Base-by-base conservation (phyloP, 2,888 invertebrate species). In the Hydrotaea diabolus region DNA sequence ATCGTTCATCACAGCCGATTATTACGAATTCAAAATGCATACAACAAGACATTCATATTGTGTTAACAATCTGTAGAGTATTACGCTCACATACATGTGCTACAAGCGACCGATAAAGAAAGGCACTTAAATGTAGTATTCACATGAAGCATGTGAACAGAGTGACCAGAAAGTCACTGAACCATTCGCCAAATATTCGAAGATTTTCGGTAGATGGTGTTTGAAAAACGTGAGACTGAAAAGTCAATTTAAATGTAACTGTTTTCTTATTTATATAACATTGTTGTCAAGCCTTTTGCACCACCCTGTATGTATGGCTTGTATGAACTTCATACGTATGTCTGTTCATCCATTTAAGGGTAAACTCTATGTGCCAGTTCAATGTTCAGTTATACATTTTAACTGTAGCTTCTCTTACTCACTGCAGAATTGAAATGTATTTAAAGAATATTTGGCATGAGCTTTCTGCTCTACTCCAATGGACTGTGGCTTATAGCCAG, bases 1-100 rank as follows among this genome's bases (percentile, higher is more conserved):
- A 31, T 31, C 31, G 9, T 19, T 66, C 26, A 19, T 43, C 26
- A 39, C 64, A n/a, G 64, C 46, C 15, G 21, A 43, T 78, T 59
- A 71, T 74, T 74, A 74, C 49, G 57, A 72, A 84, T 81, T 81
- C 75, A 21, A 78, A 84, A 78, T 84, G 77, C 84, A 84, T 66
- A 75, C n/a, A n/a, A n/a, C n/a, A 75, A 75, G 81, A 75, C 78
- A 78, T 81, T 84, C 75, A 66, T 75, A 84, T 31, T 76, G 75
- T 80, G 80, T 78, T 75, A 81, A 81, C 77, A 83, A 72, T 78
- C 72, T 17, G 46, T 46, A 13, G 69, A 23, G 69, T 43, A 23
- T 46, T 69, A 57, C n/a, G 49, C 13, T 13, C 7, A 1, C 55
- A 57, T 19, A 57, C 55, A 53, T 2, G 0, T 17, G 17, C 15